Evolutionary conservation across 1,140 invertebrate genomes (phyloP), one percentile per base, ranked within the genome.

Genomic region (Drosophila erecta): DNA sequence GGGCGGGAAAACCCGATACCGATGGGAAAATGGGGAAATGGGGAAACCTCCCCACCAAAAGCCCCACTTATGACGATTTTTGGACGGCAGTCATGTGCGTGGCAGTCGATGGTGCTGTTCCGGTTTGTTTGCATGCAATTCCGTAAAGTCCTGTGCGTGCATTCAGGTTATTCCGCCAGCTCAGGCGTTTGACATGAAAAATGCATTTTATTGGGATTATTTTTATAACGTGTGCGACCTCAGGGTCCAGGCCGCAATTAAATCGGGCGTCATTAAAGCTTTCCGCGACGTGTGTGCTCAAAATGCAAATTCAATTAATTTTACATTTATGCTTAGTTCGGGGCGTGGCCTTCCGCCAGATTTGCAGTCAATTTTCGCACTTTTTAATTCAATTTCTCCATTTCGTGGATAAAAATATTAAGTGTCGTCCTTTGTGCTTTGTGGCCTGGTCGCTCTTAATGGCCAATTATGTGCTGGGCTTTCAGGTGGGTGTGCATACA

Each of bases 151-250:
- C 84, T 89, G 84, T 90, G 85, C 84, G 84, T 89, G 84, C 84
- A 89, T 80, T 89, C 84, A 77, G 76, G 84, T 89, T 90, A 89
- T 89, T 89, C 84, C 84, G 66, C 60, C 84, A 71, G 84, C 84
- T 89, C 84, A 89, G 84, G 85, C 80, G 73, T 89, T 89, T 89
- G 85, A 89, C 84, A 89, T 89, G 84, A 89, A 89, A 89, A 89
- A 89, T 89, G 85, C 84, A 89, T 89, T 89, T 89, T 90, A 90
- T 90, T 80, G 85, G 84, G 85, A 89, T 89, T 89, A 89, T 89
- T 89, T 89, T 90, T 85, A 89, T 90, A 86, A 87, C 74, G 79
- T 85, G 64, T 47, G 41, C 57, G 37, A 38, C 51, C 59, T 40
- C 30, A 38, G 30, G 24, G 37, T 49, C 20, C 44, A 43, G 17